These are phyloP conservation scores for Torymus aiolomorphi DNA, from an alignment of 2,888 invertebrate genomes.

Conservation along the genomic window DNA sequence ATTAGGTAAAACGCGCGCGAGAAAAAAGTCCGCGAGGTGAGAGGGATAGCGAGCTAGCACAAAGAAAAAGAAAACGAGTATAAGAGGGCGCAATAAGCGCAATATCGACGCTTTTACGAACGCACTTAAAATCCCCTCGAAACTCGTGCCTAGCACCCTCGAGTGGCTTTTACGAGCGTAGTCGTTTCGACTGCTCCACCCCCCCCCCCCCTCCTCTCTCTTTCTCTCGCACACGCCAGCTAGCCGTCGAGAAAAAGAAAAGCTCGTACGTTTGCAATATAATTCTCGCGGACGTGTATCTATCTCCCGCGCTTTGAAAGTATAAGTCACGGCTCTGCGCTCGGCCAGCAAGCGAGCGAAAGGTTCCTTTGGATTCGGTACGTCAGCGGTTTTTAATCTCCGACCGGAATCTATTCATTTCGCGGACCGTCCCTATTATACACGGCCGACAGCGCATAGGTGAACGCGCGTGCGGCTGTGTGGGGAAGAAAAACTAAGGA, in stretches of 20 bases:
- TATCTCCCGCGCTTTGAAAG: conserved; percentile 4
- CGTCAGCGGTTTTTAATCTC: conserved; percentile 42
- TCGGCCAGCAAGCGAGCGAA: background rate
- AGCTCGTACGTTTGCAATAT: conserved; percentile 32
- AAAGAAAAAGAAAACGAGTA: conserved; percentile 20
- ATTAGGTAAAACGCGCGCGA: no score
- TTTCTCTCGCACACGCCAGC: conserved; percentile 3
- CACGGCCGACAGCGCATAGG: no score
- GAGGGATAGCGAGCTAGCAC: background rate
- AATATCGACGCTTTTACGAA: conserved; percentile 50
- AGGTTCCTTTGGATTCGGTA: conserved; percentile 15
- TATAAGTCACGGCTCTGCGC: background rate
- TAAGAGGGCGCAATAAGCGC: conserved; percentile 48
- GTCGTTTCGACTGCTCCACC: conserved; percentile 19
- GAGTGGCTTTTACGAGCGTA: conserved; percentile 48
- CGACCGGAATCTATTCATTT: conserved; percentile 40
- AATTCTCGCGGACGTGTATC: conserved; percentile 30
- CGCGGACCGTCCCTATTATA: background rate
- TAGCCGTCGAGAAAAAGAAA: conserved; percentile 1
- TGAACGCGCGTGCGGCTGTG: no score
- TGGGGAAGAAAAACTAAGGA: no score
- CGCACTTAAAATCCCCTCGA: conserved; percentile 46
- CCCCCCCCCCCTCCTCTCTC: background rate
- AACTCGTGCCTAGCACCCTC: conserved; percentile 43
- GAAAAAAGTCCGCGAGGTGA: background rate